Base-by-base conservation (phyloP, 2,797 vertebrate genomes). In the Myotis daubentonii region DNA sequence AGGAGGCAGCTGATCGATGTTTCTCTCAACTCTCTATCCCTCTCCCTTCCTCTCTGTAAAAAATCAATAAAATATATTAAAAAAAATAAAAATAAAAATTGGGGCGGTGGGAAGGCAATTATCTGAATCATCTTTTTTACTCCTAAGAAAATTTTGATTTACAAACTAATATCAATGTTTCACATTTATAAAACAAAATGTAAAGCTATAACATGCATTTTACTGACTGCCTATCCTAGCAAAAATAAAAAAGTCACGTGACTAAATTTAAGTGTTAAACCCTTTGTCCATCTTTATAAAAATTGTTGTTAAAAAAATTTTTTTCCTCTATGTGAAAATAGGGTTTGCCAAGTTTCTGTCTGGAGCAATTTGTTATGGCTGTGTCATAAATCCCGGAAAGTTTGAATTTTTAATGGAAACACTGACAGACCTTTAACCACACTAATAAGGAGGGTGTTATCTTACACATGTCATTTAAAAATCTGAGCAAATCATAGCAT, bases 401-500 rank as follows among this genome's bases (percentile, higher is more conserved):
- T 97, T 97, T 97, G 97, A 97, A 98, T 98, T 94, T 98, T 97
- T 98, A 97, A 97, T 98, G 96, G 97, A 98, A 98, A 98, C 92
- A 98, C 90, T 98, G 98, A 97, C 97, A 98, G 97, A 95, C 97
- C 95, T 98, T 97, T 98, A 98, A 97, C 90, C 85, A 51, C 13
- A 19, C 97, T 98, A 97, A 97, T 91, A 97, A 98, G 97, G 89
- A 97, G 96, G 93, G 96, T 97, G 94, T 97, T 97, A 97, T 97
- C 97, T 94, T 97, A 96, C 94, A 96, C 93, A 97, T 81, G 97
- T 97, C n/a, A 92, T 95, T 98, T 97, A 76, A 97, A 98, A 98
- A 97, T 97, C 97, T 97, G 95, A 98, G 96, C 97, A 97, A 97
- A 97, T 95, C 96, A 71, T 82, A 96, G 96, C 87, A 90, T 36